Percentiles rank a stretch among this genome's conserved stretches.
These are phyloP conservation scores for Eurystomus gularis DNA, from an alignment of 2,113 vertebrate genomes.

Conservation along the genomic window DNA sequence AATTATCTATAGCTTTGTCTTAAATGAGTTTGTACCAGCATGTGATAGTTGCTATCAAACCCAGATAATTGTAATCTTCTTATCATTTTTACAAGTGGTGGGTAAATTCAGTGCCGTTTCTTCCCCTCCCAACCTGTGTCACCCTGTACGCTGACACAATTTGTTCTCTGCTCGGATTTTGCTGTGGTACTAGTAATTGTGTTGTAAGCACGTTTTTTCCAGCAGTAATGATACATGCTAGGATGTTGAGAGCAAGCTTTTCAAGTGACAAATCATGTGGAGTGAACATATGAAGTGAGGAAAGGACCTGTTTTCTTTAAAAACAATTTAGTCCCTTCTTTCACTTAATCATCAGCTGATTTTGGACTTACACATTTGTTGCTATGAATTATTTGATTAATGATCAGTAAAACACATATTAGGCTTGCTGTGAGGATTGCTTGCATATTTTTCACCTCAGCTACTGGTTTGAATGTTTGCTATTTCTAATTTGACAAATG, in stretches of 20 bases:
- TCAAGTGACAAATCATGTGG: background rate
- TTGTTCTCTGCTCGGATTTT: background rate
- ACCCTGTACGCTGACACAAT: background rate
- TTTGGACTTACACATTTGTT: background rate
- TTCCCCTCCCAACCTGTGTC: background rate
- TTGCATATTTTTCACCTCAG: background rate
- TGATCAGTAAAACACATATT: background rate
- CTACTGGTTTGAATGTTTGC: background rate
- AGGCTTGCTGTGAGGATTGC: background rate
- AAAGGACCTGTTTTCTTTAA: background rate
- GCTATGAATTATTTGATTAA: background rate
- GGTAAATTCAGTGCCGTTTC: background rate
- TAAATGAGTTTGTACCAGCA: background rate
- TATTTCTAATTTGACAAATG: slow-evolving; percentile 1
- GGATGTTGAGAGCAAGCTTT: background rate
- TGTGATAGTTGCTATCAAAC: background rate
- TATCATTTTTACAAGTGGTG: background rate
- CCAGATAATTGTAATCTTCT: background rate
- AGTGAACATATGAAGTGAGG: background rate
- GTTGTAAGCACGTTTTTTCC: background rate
- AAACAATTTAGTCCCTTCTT: background rate
- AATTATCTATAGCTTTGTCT: background rate
- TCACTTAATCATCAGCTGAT: background rate
- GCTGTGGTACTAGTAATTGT: background rate
- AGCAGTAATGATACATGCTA: background rate